These are phyloP conservation scores for Psophia crepitans DNA, from an alignment of 2,113 vertebrate genomes.

Conservation along the genomic window DNA sequence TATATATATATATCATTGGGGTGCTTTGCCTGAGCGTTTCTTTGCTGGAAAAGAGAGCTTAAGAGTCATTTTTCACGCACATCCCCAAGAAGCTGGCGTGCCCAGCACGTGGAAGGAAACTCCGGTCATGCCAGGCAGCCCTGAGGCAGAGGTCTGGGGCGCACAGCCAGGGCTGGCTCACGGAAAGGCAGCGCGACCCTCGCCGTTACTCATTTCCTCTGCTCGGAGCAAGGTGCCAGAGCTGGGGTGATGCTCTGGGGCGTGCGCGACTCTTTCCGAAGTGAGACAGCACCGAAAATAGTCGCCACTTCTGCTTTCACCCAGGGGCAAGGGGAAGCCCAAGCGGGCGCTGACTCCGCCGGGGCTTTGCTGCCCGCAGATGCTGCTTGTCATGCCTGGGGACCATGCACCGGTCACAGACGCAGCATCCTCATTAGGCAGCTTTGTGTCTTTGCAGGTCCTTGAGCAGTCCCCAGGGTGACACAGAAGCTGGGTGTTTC, in stretches of 20 bases:
- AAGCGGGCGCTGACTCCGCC: not conserved
- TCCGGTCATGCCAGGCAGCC: not conserved
- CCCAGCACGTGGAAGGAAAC: not conserved
- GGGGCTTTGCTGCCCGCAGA: not conserved
- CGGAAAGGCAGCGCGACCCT: not conserved
- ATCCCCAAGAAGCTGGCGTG: not conserved
- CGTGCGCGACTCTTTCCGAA: not conserved
- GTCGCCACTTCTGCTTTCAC: conserved; percentile 42
- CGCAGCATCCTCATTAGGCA: not conserved
- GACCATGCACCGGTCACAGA: rapidly evolving
- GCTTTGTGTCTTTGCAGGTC: not conserved
- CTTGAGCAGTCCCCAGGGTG: not conserved
- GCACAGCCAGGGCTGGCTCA: not conserved
- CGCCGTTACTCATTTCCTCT: not conserved
- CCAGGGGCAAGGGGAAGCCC: not conserved
- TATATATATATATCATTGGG: rapidly evolving
- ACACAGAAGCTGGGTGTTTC: not conserved
- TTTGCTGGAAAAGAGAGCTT: not conserved
- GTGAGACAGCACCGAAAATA: conserved; percentile 25
- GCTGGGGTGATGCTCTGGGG: not conserved
- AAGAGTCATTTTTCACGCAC: not conserved
- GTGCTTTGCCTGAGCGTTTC: not conserved
- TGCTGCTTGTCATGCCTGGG: not conserved
- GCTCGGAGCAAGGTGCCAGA: not conserved
- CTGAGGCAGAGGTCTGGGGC: not conserved